Base-by-base conservation (phyloP, 37 sponge, comb jelly and placozoan genomes). In the Cliona cf. orientalis region DNA sequence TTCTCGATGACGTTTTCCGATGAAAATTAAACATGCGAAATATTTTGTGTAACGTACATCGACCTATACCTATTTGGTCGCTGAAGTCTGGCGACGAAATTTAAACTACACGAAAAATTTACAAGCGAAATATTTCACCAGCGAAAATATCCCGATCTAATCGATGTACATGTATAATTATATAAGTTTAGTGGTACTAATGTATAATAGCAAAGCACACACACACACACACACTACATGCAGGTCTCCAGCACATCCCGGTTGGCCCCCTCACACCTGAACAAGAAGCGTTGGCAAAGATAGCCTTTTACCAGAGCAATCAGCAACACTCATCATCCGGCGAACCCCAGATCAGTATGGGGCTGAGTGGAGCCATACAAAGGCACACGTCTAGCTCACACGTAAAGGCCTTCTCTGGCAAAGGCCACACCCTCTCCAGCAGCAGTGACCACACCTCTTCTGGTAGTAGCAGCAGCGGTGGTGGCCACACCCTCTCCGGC, bases 401-500 rank as follows among this genome's bases (percentile, higher is more conserved):
- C 1, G 43, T 75, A 41, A 87, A 92, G 66, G 92, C 88, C 3
- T 92, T 92, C 84, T 79, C 92, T 25, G 92, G 92, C 32, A 92
- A 63, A 68, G 92, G 92, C 0, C 88, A 80, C 57, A 87, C 88
- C 1, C 72, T 91, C 7, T 58, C 49, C 31, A 56, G 49, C 28
- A 33, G 42, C 43, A n/a, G 74, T n/a, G n/a, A n/a, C n/a, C n/a
- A n/a, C 26, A 22, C 35, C 46, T 9, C 26, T 36, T 17, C 38
- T 44, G 35, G 62, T 21, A 59, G 60, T 33, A 34, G 46, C 57
- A 39, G 28, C n/a, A 25, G 37, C 2, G 75, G 29, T 14, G 75
- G 37, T 56, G 75, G 75, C 22, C 9, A 39, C 9, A 39, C 25
- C 12, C 32, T 5, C 4, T 23, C 12, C 53, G 45, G 29, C 5